Conservation (phyloP, 2,797 vertebrate genomes). For the Coendou prehensilis region DNA sequence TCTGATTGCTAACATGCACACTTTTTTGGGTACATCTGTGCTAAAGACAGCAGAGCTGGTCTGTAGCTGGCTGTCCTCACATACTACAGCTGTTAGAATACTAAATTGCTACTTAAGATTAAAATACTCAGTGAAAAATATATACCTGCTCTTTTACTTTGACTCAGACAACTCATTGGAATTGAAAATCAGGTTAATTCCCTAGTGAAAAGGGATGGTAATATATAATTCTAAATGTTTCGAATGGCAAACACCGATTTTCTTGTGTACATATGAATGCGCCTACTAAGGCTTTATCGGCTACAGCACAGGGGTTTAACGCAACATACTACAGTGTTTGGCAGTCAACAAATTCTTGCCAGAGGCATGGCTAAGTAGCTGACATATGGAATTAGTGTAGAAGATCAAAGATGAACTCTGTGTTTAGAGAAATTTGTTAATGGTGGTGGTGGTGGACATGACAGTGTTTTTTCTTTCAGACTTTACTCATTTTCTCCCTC, state of each 20-base stretch:
- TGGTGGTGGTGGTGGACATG: not conserved
- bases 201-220: not conserved
- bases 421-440: not conserved
- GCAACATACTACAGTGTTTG: not conserved
- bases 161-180: not conserved
- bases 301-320: slow-evolving; percentile 4
- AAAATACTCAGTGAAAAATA: not conserved
- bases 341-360: slow-evolving; percentile 16
- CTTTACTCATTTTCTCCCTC: not conserved
- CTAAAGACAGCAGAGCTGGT: not conserved
- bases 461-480: not conserved
- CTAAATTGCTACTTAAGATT: not conserved
- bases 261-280: not conserved
- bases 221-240: slow-evolving; percentile 49
- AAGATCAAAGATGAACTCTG: slow-evolving; percentile 5
- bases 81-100: not conserved
- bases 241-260: slow-evolving; percentile 16
- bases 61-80: not conserved
- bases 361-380: not conserved
- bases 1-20: not conserved
- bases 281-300: not conserved
- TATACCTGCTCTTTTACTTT: not conserved
- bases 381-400: not conserved
- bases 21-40: not conserved
- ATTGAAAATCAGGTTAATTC: slow-evolving; percentile 49